Base-by-base conservation (phyloP, 2,888 invertebrate genomes). In the Pasiphila rectangulata region DNA sequence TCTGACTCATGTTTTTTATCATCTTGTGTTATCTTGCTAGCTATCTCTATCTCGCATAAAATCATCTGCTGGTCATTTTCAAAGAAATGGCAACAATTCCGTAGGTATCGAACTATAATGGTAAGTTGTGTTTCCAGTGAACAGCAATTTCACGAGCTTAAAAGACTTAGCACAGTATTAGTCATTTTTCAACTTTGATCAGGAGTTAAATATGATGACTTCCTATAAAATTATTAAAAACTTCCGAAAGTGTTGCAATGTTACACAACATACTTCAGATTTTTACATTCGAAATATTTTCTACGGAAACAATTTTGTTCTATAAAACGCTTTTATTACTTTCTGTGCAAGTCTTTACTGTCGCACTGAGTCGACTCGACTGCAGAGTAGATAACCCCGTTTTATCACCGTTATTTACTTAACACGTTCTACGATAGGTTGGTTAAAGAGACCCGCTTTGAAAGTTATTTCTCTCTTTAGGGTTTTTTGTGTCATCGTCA, bases 381-480 rank as follows among this genome's bases (percentile, higher is more conserved):
- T 76, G 69, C 60, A 59, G 51, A 54, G 47, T 36, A 74, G 86
- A 86, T 85, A 85, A 82, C 81, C 79, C 75, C 71, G 67, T 52
- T 69, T 82, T 86, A 86, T 85, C 85, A 68, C 48, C 63, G 69
- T 64, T 78, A 75, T 77, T 79, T 74, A 78, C 76, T 79, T 76
- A 81, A 83, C 82, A 64, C 72, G 57, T 6, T 7, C 42, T 34
- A 56, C 37, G 20, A 25, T 36, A 17, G 15, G 46, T 4, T n/a
- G 69, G 71, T 60, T 55, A 48, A 1, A 17, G 10, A 46, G 41
- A 41, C 50, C 52, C n/a, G n/a, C 9, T 29, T 29, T 17, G 9
- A 13, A 12, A 6, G 25, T 17, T 15, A 6, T 37, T 10, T 25
- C 25, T 10, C 17, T 7, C 15, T 38, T 6, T 7, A n/a, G 17